Conservation (phyloP, 2,113 vertebrate species). For the Athene noctua region DNA sequence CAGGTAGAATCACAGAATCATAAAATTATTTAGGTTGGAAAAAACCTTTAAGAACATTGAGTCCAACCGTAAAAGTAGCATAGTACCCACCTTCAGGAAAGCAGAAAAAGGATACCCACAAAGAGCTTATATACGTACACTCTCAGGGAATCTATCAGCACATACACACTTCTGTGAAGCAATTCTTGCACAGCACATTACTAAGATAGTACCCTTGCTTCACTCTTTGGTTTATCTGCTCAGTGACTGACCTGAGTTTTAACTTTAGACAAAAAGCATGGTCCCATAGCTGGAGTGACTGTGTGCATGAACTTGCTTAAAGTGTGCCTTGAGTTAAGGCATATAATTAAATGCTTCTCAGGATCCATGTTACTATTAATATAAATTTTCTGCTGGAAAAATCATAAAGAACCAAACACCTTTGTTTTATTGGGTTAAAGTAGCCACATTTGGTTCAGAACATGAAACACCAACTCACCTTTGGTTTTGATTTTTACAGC, state of each 20-base stretch:
- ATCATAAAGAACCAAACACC: background rate
- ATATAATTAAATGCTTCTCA: background rate
- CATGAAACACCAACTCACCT: constrained; percentile 74
- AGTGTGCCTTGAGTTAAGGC: background rate
- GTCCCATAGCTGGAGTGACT: background rate
- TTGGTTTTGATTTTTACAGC: constrained; percentile 88
- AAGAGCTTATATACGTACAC: background rate
- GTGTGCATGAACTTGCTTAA: background rate
- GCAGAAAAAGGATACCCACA: background rate
- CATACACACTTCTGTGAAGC: background rate
- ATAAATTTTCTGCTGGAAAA: background rate
- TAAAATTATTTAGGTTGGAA: background rate
- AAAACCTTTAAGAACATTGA: background rate
- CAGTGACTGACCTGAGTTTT: background rate
- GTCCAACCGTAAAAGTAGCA: background rate
- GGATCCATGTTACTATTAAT: background rate
- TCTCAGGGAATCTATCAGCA: background rate
- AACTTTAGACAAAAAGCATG: background rate
- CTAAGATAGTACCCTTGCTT: background rate
- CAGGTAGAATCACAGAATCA: background rate
- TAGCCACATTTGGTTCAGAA: background rate
- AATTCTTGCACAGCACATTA: background rate
- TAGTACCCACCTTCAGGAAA: background rate
- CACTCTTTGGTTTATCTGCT: background rate
- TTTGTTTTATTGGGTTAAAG: background rate